Evolutionary conservation across 2,113 vertebrate species (phyloP), one percentile per base, ranked within the genome.

Genomic region (human (Homo sapiens)): DNA sequence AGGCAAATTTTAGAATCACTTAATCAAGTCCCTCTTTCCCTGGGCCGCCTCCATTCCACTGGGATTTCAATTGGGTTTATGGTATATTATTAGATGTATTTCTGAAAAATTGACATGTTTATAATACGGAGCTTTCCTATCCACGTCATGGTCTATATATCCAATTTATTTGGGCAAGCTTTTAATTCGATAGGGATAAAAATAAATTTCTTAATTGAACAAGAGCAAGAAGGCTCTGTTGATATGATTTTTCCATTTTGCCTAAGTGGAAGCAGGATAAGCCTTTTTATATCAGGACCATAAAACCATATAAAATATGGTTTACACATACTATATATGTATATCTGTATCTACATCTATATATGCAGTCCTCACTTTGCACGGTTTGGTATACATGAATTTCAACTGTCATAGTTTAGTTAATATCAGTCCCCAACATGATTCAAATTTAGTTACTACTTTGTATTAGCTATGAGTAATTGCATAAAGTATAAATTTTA

Each of bases 271-370:
- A 80, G 45, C 10, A 85, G 10, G 38, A 50, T 2, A 48, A 84
- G 7, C 38, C 11, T 55, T 78, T 91, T 48, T 55, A 45, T 79
- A 72, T 82, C 59, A 94, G 5, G n/a, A 88, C n/a, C 32, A 27
- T 83, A 88, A 96, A 89, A 93, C 10, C 43, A 91, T 83, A 50
- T 23, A 78, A 83, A 86, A 91, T 86, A 75, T 30, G 22, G 17
- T 35, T 43, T 22, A 68, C 22, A 30, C n/a, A n/a, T 23, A 57
- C 11, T 27, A 35, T 64, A 30, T 30, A 14, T 64, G 12, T 30
- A 32, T 32, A 64, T 32, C 61, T 64, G 61, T 64, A 6, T 68
- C 16, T 61, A 22, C 45, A 73, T 40, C 20, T 73, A 30, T 43
- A 52, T 17, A 55, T 1, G 1, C n/a, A 45, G n/a, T 76, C 45